phyloP scores from a whole-genome alignment of 2,113 vertebrate genomes.

The Suncus etruscus region DNA sequence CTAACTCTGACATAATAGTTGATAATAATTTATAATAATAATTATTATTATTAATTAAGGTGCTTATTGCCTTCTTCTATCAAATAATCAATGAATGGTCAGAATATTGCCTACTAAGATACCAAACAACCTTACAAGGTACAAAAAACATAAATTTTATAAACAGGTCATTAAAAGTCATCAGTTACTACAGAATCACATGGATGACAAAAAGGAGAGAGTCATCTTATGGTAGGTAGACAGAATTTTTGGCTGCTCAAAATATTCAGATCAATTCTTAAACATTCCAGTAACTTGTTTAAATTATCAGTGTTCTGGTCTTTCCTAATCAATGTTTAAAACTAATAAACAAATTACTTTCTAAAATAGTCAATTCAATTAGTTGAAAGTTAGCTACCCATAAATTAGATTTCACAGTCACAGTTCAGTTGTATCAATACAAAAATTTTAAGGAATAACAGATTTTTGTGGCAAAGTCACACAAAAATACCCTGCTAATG shows the following conservation, averaged over 20 bases:
- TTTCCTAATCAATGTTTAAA: conserved; percentile 16
- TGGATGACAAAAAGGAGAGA: background rate
- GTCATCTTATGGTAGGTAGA: background rate
- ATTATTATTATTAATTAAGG: too few relatives aligned
- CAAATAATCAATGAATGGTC: background rate
- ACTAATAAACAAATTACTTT: background rate
- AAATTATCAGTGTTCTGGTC: background rate
- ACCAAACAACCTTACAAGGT: background rate
- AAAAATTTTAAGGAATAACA: background rate
- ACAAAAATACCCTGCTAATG: background rate
- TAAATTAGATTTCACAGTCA: background rate
- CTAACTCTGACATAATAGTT: background rate
- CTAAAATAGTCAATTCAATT: background rate
- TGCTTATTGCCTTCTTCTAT: conserved; percentile 11
- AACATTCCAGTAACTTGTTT: background rate
- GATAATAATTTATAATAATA: too few relatives aligned
- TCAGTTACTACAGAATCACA: background rate
- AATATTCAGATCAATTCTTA: conserved; percentile 1
- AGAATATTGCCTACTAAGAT: background rate
- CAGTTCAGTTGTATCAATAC: background rate
- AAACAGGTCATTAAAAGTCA: background rate
- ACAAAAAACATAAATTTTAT: background rate
- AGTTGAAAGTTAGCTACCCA: background rate
- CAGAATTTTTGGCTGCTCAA: background rate
- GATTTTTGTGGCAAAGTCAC: background rate